These are phyloP conservation scores for Porphyrio hochstetteri DNA, from an alignment of 2,113 vertebrate species.

Conservation along the genomic window DNA sequence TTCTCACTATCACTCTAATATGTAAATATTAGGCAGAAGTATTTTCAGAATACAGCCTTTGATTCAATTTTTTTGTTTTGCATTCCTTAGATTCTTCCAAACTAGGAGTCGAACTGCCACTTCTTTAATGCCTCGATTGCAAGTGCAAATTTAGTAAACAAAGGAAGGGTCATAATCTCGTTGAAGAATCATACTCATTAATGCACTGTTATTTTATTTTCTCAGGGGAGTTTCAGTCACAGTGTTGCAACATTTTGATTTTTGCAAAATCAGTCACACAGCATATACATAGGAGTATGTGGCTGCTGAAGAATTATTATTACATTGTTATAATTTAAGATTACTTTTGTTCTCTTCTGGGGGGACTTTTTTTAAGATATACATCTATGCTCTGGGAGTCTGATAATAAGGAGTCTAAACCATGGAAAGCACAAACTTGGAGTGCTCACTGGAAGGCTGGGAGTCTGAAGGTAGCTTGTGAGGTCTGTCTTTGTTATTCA, in stretches of 20 bases:
- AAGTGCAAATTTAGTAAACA: neutral
- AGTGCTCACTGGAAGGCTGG: neutral
- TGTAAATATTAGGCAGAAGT: neutral
- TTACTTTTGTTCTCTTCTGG: neutral
- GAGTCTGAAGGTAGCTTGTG: neutral
- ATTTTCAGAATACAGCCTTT: neutral
- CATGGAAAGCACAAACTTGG: neutral
- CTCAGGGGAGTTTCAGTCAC: neutral
- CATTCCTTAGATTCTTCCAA: neutral
- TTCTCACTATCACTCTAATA: neutral
- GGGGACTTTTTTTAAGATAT: neutral
- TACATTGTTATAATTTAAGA: neutral
- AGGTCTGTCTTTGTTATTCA: neutral
- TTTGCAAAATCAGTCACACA: neutral
- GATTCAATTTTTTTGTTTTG: neutral
- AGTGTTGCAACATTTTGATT: neutral
- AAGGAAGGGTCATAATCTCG: neutral
- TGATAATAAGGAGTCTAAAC: neutral
- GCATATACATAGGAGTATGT: neutral
- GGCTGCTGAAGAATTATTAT: neutral
- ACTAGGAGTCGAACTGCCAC: neutral
- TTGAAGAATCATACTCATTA: neutral
- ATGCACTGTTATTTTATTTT: neutral
- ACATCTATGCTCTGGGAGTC: neutral
- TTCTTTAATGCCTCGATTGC: neutral